Conservation (phyloP, 2,797 vertebrate species). For the Falco columbarius region DNA sequence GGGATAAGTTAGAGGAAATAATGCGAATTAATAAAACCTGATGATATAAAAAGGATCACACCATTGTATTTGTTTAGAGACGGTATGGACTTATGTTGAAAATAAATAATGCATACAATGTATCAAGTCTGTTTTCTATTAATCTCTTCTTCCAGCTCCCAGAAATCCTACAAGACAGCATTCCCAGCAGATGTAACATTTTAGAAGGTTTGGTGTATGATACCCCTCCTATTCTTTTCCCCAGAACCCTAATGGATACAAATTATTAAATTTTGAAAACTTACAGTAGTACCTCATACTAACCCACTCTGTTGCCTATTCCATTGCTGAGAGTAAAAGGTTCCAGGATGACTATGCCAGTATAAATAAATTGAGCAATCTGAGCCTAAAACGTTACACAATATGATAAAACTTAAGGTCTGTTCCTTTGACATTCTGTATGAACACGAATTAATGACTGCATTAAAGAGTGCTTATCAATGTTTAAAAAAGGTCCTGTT, state of each 20-base stretch:
- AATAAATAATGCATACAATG: background rate
- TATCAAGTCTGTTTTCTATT: background rate
- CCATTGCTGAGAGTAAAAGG: background rate
- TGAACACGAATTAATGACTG: background rate
- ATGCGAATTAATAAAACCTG: slow-evolving; percentile 2
- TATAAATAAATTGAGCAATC: background rate
- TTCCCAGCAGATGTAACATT: background rate
- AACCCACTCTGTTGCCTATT: background rate
- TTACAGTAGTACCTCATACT: background rate
- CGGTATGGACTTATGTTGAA: background rate
- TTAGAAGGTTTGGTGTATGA: background rate
- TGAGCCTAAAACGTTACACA: background rate
- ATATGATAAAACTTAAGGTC: background rate
- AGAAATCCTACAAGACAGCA: background rate
- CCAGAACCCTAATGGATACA: background rate
- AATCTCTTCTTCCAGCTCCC: background rate
- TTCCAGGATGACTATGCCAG: background rate
- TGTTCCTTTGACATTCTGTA: background rate
- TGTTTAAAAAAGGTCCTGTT: background rate
- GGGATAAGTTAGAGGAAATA: slow-evolving; percentile 1
- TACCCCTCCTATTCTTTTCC: background rate
- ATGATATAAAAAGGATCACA: background rate
- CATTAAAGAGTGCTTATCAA: background rate
- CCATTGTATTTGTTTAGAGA: background rate
- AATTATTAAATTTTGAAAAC: background rate